Conservation (phyloP, 2,113 vertebrate species). For the Sigmodon hispidus region DNA sequence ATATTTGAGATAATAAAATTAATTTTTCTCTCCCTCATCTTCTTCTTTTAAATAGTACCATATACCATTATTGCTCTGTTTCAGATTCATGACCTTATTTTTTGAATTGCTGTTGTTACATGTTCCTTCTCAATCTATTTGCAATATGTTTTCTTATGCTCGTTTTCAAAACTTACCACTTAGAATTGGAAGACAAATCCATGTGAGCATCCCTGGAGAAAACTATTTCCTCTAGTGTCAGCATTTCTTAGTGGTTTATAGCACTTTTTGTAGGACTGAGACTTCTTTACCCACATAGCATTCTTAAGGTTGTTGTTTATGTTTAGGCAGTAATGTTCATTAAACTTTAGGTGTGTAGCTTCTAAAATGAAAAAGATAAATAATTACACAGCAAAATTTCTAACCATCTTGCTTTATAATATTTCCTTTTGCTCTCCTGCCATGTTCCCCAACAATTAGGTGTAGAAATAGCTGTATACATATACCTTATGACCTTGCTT, state of each 20-base stretch:
- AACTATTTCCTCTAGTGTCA: not conserved
- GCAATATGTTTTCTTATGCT: too few relatives aligned
- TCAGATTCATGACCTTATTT: too few relatives aligned
- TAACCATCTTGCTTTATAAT: not conserved
- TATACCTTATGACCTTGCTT: not conserved
- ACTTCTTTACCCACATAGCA: not conserved
- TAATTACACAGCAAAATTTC: accelerated
- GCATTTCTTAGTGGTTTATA: not conserved
- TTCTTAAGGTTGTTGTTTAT: not conserved
- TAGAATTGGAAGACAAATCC: not conserved
- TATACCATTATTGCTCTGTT: too few relatives aligned
- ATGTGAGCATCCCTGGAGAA: not conserved
- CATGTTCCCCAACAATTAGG: not conserved
- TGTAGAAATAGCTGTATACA: not conserved
- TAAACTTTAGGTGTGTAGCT: not conserved
- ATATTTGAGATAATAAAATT: too few relatives aligned
- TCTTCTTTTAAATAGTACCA: too few relatives aligned
- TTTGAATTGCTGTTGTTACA: too few relatives aligned
- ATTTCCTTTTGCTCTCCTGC: not conserved
- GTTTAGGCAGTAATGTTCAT: not conserved
- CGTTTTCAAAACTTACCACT: not conserved
- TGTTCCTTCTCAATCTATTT: too few relatives aligned
- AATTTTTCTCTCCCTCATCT: too few relatives aligned
- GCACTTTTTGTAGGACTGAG: not conserved
- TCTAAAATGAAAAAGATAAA: not conserved